Base-by-base conservation (phyloP, 2,797 vertebrate species). In the Sarcophilus harrisii region DNA sequence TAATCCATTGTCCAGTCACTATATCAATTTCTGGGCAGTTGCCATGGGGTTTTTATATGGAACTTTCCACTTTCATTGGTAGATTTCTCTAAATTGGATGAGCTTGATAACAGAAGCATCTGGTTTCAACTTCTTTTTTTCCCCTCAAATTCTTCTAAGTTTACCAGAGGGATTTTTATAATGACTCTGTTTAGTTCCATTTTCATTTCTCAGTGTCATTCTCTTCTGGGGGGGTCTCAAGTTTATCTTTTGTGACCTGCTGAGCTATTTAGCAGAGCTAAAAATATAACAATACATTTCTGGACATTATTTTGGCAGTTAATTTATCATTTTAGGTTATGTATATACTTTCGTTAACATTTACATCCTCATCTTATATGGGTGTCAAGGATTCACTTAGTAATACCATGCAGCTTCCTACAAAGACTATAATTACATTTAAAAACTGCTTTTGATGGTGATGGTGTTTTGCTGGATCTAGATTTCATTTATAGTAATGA, bases 171-270 rank as follows among this genome's bases (percentile, higher is more conserved):
- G 95, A 91, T 97, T 98, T 98, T 95, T 94, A 54, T 98, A 97
- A 98, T 94, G 95, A 97, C 96, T 96, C 94, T 49, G 1, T 95
- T 97, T 96, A 96, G 91, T 32, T 97, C 92, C 92, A 21, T 94
- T 98, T 97, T 98, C 0, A 97, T 98, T 97, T 98, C 54, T 98
- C 97, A 97, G 24, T 96, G 96, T 98, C 96, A 96, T 4, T 5
- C 91, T 97, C 90, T 98, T 97, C 91, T 95, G 54, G 92, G 66
- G 92, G 96, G 96, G 93, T 59, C 30, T 93, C 58, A 92, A 58
- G 55, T 97, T 98, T 95, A 92, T 94, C 89, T 98, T 98, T 96
- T 96, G 29, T 93, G 97, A 57, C 66, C 66, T 93, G 92, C 93
- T 96, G 59, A 91, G 91, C 97, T 2, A 2, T 93, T 98, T 98